Base-by-base conservation (phyloP, 2,888 invertebrate genomes). In the Apodemia mormo region DNA sequence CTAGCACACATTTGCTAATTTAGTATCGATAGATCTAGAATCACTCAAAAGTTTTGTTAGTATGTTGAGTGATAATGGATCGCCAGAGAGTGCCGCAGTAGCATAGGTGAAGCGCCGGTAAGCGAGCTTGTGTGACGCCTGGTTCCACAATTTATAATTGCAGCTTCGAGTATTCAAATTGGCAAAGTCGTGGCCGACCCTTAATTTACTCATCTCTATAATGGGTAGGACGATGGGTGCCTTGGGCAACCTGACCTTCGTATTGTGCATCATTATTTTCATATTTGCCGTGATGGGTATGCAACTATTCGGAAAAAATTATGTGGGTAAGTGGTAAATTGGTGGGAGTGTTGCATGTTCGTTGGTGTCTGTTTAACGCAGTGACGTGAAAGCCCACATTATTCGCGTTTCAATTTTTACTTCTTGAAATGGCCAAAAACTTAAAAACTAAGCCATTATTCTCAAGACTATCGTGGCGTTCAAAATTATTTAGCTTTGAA, bases 251-350 rank as follows among this genome's bases (percentile, higher is more conserved):
- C 94, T 98, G 93, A 98, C 98, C 83, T 97, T 98, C 94, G 98
- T 98, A 85, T 95, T 98, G 91, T 97, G 97, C 90, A 98, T 98
- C 94, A 98, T 98, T 93, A 97, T 98, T 94, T 98, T 98, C 95
- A 98, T 98, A 93, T 98, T 98, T 90, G 98, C 98, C 90, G 98
- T 98, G 84, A 98, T 98, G 98, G 98, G 98, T 80, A 98, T 98
- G 97, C 98, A 98, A 92, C 95, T 98, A 82, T 98, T 98, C 94
- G 97, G 97, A 81, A 96, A 97, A 89, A 96, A 97, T 90, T 98
- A 98, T 95, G 95, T 95, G 90, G 97, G 97, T 96, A 95, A 95
- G 95, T 94, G 86, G 81, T 84, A 58, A 73, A 90, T 91, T 88
- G 92, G 92, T 90, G 92, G 91, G 89, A 86, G 91, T 92, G 91